Base-by-base conservation (phyloP, 1,140 invertebrate species). In the Piezodorus guildinii region DNA sequence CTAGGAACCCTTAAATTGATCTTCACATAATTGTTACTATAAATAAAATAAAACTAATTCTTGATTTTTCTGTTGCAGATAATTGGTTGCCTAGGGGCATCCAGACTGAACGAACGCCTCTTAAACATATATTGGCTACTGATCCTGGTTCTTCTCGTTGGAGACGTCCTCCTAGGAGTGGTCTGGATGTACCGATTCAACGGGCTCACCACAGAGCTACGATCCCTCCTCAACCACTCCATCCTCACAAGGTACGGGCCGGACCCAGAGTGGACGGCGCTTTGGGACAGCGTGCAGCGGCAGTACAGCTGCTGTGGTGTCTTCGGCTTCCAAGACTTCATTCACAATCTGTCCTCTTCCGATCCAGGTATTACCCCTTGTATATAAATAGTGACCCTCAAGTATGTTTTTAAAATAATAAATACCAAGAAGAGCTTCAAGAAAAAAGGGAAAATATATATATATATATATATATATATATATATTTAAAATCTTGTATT, bases 111-210 rank as follows among this genome's bases (percentile, higher is more conserved):
- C 70, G 87, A 90, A 68, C 81, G 83, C 43, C 79, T 92, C 23
- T 79, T 94, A 9, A 88, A 91, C 76, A 82, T 84, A 64, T 93
- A 92, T 71, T 92, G 88, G 88, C 75, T 89, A n/a, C 77, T 91
- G 3, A 75, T 93, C 56, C 75, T 92, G 1, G 82, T 85, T 9
- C 77, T 94, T 2, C 79, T 92, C 8, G 84, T 90, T 68, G 90
- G 89, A 25, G 90, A 94, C 79, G 83, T 85, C 0, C 79, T 91
- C 3, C 82, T 92, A 34, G 90, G 90, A 16, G 81, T 90, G n/a
- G 86, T 88, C 67, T 94, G 90, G 90, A 82, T 90, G 63, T 88
- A 90, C 73, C 77, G 87, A 16, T 89, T 90, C 72, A 85, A 90
- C 69, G 80, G 79, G 64, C 84, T 92, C 62, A 81, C 84, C 68